Conservation (phyloP, 2,113 vertebrate genomes). For the Camarhynchus parvulus region DNA sequence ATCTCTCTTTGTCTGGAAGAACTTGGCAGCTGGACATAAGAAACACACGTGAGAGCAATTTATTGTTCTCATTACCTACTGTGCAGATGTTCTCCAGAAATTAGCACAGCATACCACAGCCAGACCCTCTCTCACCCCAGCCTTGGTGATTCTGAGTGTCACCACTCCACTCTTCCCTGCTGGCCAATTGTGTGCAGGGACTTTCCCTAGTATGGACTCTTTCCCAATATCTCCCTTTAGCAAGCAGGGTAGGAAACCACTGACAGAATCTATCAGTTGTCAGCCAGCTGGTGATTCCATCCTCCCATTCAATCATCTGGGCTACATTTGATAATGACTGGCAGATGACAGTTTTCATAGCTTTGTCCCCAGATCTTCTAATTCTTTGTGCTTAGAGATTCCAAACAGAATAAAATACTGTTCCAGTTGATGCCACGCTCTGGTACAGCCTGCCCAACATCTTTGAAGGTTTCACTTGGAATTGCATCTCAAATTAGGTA, state of each 20-base stretch:
- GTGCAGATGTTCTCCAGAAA: not conserved
- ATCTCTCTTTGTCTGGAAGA: not conserved
- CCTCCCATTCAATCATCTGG: not conserved
- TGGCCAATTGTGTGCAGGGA: not conserved
- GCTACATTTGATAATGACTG: not conserved
- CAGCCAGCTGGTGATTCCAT: not conserved
- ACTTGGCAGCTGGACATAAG: not conserved
- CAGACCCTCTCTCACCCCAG: not conserved
- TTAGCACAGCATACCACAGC: not conserved
- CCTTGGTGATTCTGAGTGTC: not conserved
- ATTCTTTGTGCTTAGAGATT: not conserved
- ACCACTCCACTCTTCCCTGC: not conserved
- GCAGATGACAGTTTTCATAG: not conserved
- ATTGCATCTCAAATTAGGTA: not conserved
- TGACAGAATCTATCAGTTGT: not conserved
- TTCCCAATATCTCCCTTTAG: not conserved
- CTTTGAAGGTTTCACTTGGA: not conserved
- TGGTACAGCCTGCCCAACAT: not conserved
- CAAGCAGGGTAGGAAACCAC: not conserved
- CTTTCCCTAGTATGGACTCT: not conserved
- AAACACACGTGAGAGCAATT: not conserved
- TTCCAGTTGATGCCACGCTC: not conserved
- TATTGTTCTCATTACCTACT: not conserved
- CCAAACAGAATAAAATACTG: not conserved
- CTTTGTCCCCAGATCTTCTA: not conserved